Conservation (phyloP, 53 echinoderm and acorn worm genomes). For the Glandiceps talaboti region DNA sequence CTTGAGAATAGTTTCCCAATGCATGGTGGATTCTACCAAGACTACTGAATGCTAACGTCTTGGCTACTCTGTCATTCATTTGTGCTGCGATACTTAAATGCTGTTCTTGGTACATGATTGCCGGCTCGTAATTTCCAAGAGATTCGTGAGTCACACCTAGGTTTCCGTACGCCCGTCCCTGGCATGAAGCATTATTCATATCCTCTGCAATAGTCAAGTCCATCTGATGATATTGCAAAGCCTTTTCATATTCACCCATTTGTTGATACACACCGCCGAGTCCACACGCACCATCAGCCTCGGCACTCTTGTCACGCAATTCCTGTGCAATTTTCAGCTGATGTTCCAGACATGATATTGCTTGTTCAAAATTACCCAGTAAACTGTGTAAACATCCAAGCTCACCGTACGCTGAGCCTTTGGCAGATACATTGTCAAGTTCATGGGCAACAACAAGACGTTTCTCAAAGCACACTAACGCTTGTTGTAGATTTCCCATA, state of each 20-base stretch:
- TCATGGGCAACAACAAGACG: conserved; percentile 89
- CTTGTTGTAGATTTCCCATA: conserved; percentile 87
- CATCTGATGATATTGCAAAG: conserved; percentile 82
- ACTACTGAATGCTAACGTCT: conserved; percentile 81
- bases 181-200: conserved; percentile 69
- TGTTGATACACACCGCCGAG: conserved; percentile 89
- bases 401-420: conserved; percentile 89
- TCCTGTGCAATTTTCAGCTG: conserved; percentile 73
- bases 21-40: conserved; percentile 92
- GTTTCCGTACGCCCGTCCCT: conserved; percentile 94
- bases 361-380: conserved; percentile 99
- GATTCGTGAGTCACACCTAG: conserved; percentile 90
- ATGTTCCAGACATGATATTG: conserved; percentile 90
- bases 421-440: conserved; percentile 62
- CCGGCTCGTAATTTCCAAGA: conserved; percentile 84
- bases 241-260: conserved; percentile 92
- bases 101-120: conserved; percentile 98
- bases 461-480: conserved; percentile 91
- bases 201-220: conserved; percentile 86
- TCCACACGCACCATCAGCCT: conserved; percentile 94
- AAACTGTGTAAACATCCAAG: conserved; percentile 91
- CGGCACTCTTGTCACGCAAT: conserved; percentile 63
- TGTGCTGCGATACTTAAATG: conserved; percentile 97
- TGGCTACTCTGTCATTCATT: conserved; percentile 77
- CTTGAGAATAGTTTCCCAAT: conserved; percentile 72